A percentile compares a stretch with the other conserved stretches of the same genome.
These are phyloP conservation scores for Acrocyrtus sp. DNA, from an alignment of 2,888 invertebrate genomes.

Conservation along the genomic window DNA sequence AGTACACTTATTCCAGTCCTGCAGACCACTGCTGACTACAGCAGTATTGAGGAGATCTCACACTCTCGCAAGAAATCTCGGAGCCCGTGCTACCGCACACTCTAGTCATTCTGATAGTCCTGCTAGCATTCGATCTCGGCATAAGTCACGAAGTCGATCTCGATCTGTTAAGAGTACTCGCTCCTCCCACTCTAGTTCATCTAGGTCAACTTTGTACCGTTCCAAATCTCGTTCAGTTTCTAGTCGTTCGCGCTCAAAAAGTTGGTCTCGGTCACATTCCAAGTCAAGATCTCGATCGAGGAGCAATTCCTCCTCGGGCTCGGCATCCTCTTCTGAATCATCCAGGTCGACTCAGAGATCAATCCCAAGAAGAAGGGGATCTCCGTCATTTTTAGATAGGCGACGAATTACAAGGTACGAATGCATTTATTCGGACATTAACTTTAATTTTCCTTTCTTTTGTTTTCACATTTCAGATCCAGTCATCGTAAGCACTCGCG, in stretches of 20 bases:
- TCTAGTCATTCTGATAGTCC: conserved; percentile 46
- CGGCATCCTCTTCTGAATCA: conserved; percentile 32
- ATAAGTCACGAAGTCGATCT: conserved; percentile 32
- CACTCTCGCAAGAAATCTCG: conserved; percentile 32
- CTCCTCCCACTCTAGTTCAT: conserved; percentile 51
- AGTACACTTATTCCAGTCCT: conserved; percentile 54
- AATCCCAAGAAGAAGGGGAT: conserved; percentile 90
- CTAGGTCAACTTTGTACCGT: conserved; percentile 43
- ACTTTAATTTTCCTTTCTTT: conserved; percentile 66
- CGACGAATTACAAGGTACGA: conserved; percentile 93
- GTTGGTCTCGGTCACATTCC: conserved; percentile 41
- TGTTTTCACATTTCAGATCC: conserved; percentile 63
- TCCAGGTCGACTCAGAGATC: conserved; percentile 68
- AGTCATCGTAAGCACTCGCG: conserved; percentile 35
- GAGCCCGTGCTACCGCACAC: conserved; percentile 38
- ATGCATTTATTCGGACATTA: too few relatives aligned
- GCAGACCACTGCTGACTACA: conserved; percentile 33
- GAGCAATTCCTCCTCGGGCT: conserved; percentile 39
- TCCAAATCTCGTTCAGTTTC: conserved; percentile 49
- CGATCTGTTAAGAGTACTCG: conserved; percentile 34
- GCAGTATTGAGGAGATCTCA: conserved; percentile 26
- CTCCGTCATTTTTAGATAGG: conserved; percentile 92
- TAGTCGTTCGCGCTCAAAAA: conserved; percentile 49
- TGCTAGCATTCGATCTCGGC: conserved; percentile 29
- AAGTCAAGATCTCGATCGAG: conserved; percentile 54